Percentiles rank a stretch among this genome's conserved stretches.
Evolutionary conservation across 2,888 invertebrate species (phyloP).

Genomic region (Bibio marci): DNA sequence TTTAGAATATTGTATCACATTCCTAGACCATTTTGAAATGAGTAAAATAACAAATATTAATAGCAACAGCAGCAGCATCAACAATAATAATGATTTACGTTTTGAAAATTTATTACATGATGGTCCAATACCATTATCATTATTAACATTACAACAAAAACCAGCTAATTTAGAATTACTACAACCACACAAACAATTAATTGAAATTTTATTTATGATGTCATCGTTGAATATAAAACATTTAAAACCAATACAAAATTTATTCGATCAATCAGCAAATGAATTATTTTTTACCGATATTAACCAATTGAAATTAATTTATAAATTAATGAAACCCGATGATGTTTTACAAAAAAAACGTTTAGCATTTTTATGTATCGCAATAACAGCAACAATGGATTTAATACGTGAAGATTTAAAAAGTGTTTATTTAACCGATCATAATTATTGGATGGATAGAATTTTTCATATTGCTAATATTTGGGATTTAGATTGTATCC

Average conservation of each 20-base stretch:
- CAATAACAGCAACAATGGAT: conserved; percentile 57
- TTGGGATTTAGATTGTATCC: conserved; percentile 61
- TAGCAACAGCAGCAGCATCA: no score
- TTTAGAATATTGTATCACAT: conserved; percentile 38
- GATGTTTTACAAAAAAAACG: conserved; percentile 47
- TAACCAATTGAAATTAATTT: conserved; percentile 31
- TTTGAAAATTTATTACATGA: conserved; percentile 25
- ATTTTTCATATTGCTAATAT: conserved; percentile 51
- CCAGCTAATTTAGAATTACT: conserved; percentile 58
- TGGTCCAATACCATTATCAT: conserved; percentile 40
- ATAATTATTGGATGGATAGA: conserved; percentile 52
- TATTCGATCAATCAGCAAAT: conserved; percentile 58
- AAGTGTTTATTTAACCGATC: conserved; percentile 32
- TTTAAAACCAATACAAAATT: conserved; percentile 47
- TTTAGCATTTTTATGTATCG: conserved; percentile 52
- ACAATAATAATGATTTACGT: conserved; percentile 19
- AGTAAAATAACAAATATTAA: no score
- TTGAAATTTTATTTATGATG: conserved; percentile 59
- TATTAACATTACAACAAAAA: conserved; percentile 58
- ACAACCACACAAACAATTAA: conserved; percentile 63
- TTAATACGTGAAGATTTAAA: conserved; percentile 44
- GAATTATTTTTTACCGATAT: conserved; percentile 32
- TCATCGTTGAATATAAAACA: conserved; percentile 60
- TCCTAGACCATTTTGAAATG: conserved; percentile 23
- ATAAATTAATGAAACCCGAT: conserved; percentile 48